phyloP scores from a whole-genome alignment of 30 jellyfish, hydroid and myxozoan species.

The Nemopilema nomurai region DNA sequence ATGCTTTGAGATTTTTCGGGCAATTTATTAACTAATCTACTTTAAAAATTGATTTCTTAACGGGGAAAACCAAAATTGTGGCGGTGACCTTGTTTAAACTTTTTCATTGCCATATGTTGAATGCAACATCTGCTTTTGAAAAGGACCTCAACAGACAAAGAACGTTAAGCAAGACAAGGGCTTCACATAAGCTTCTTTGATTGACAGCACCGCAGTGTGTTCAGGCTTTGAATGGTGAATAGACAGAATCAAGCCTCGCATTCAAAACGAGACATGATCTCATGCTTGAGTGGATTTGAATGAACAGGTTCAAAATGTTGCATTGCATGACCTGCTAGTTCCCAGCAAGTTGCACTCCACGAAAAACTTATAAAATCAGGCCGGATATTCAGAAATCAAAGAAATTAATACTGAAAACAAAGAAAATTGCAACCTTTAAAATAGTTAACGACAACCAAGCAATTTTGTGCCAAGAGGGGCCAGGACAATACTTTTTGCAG shows the following conservation, averaged over 20 bases:
- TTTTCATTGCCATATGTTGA: too few relatives aligned
- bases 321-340: slow-evolving; percentile 50
- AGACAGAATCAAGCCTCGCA: slow-evolving; percentile 3
- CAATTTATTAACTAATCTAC: too few relatives aligned
- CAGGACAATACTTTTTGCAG: too few relatives aligned
- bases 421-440: too few relatives aligned
- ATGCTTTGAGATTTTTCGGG: too few relatives aligned
- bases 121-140: too few relatives aligned
- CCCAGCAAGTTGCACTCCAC: not conserved
- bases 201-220: not conserved
- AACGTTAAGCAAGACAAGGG: not conserved
- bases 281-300: slow-evolving; percentile 46
- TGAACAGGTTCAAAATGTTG: slow-evolving; percentile 65
- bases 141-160: not conserved
- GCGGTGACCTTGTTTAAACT: too few relatives aligned
- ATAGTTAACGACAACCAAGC: too few relatives aligned
- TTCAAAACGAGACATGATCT: slow-evolving; percentile 23
- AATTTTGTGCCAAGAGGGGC: too few relatives aligned
- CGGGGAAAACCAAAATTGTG: too few relatives aligned
- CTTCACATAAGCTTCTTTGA: not conserved
- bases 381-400: not conserved
- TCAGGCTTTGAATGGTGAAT: not conserved
- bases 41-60: too few relatives aligned
- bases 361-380: not conserved
- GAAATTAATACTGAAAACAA: too few relatives aligned